Base-by-base conservation (phyloP, 2,888 invertebrate genomes). In the Epsilonema sp. region DNA sequence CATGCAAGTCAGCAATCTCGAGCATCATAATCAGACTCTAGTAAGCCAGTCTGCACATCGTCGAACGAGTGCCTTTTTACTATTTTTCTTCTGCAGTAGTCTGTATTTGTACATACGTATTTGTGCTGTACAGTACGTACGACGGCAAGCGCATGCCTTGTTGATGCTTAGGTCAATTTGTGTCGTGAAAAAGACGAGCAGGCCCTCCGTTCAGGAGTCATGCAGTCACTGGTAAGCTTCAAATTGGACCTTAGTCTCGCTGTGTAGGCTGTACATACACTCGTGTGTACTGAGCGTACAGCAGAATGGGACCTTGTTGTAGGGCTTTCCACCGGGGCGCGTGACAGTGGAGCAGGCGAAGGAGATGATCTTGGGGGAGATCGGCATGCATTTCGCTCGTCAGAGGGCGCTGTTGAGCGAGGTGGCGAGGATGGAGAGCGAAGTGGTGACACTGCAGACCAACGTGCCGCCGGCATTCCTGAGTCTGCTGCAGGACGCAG, bases 1-100 rank as follows among this genome's bases (percentile, higher is more conserved):
- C 64, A 76, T 76, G 26, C 83, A 84, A 73, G 83, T 86, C 24
- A 71, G 74, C 41, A 74, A 75, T 49, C 70, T 86, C 61, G 83
- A 85, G 62, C 49, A 53, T 11, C 62, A 66, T 45, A 58, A 62
- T 26, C 54, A 57, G 26, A 53, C 56, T 49, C 49, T 65, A 56
- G 59, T 64, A 52, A 47, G 20, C 2, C n/a, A n/a, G n/a, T n/a
- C n/a, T n/a, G n/a, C n/a, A n/a, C n/a, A n/a, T n/a, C n/a, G n/a
- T 19, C 38, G 20, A 5, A n/a, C 16, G 5, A 5, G 13, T 38
- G 5, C 38, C 13, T 19, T n/a, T 5, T n/a, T n/a, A n/a, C n/a
- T n/a, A n/a, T n/a, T n/a, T 11, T 31, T 31, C 8, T 11, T 8
- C 8, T 8, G 31, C 8, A 16, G 16, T 11, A 31, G 16, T 11